Evolutionary conservation across 2,113 vertebrate species (phyloP), one percentile per base, ranked within the genome.

Genomic region (Hydropotes inermis): DNA sequence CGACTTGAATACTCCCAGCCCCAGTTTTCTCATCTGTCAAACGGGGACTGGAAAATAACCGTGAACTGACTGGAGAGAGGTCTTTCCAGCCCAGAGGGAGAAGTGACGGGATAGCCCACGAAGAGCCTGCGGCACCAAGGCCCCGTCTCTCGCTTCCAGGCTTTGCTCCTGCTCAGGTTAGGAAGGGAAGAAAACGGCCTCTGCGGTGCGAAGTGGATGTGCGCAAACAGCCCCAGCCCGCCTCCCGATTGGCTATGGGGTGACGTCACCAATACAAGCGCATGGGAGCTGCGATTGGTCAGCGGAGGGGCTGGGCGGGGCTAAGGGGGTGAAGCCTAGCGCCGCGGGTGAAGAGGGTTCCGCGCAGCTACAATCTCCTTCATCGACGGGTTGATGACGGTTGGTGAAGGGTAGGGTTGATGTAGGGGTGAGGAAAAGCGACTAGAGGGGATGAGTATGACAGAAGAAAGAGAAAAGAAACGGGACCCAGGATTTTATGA

Each of bases 231-330:
- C 60, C 82, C 87, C 82, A 25, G 78, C 60, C 91, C 7, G 70
- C 52, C 57, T 86, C 82, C 54, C 1, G 92, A 97, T 98, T 94
- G 97, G 98, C 97, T 97, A 78, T n/a, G 83, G 54, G 67, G 79
- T 97, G 97, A 98, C 97, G 67, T 97, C 98, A 98, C 90, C 94
- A 8, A 54, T 1, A 83, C 92, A 87, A 76, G 94, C 19, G 58
- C 91, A 15, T 10, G 11, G 55, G 76, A 45, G 78, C 83, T 6
- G 33, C 43, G 82, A 98, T 98, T 98, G 98, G 98, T 74, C 95
- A 50, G 54, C 13, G 12, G 54, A 33, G 61, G 33, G 30, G 13
- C 10, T 78, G 93, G 98, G 98, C 93, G 96, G 94, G 78, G 83
- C 91, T 74, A 45, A 81, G 21, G 39, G 17, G 21, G 52, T 3